Evolutionary conservation across 2,797 vertebrate species (phyloP).

Genomic region (Brachymystax lenok): DNA sequence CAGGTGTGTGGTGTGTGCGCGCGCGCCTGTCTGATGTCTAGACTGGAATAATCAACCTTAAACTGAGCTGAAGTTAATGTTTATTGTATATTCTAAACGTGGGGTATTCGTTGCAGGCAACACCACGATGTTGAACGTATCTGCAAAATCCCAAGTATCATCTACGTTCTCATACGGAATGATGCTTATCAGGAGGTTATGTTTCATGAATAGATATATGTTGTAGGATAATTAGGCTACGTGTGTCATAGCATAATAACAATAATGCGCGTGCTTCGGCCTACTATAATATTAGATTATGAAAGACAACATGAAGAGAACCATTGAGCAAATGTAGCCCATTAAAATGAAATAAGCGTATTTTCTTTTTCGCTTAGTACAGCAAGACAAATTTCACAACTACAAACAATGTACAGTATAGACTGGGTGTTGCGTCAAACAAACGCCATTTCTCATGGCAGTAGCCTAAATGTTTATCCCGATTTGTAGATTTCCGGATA

Average conservation of each 20-base stretch:
- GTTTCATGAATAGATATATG: neutral
- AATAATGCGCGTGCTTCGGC: neutral
- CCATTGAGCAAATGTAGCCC: neutral
- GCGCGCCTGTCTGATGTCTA: slow-evolving; percentile 68
- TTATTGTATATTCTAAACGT: slow-evolving; percentile 45
- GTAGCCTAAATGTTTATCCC: neutral
- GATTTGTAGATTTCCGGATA: neutral
- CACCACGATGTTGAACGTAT: slow-evolving; percentile 8
- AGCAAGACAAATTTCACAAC: slow-evolving; percentile 14
- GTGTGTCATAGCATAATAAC: neutral
- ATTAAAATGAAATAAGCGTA: neutral
- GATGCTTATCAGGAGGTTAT: neutral
- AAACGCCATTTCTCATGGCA: slow-evolving; percentile 18
- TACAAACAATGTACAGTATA: too few relatives aligned
- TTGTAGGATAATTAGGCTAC: neutral
- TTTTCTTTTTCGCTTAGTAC: slow-evolving; percentile 15
- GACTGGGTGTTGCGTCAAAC: neutral
- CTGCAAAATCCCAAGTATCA: neutral
- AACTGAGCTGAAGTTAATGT: slow-evolving; percentile 44
- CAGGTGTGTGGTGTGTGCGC: slow-evolving; percentile 71
- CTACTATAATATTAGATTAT: neutral
- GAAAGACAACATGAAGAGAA: neutral
- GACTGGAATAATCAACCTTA: slow-evolving; percentile 69
- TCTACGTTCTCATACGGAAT: neutral
- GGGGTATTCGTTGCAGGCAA: slow-evolving; percentile 22